These are phyloP conservation scores for Scaptomyza graminum DNA, from an alignment of 1,140 invertebrate species.

Conservation along the genomic window DNA sequence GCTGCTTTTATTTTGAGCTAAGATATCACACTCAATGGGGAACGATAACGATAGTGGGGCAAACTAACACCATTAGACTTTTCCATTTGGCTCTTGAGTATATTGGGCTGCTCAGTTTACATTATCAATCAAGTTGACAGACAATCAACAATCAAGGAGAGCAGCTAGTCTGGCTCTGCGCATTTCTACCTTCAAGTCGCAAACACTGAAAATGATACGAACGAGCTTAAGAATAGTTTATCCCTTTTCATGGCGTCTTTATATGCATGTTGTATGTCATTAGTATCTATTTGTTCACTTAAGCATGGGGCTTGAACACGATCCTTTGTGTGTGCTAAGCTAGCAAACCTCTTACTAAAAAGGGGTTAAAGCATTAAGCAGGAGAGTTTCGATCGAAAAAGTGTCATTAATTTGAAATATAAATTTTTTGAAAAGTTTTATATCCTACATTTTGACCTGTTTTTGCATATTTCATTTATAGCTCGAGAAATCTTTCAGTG, in stretches of 20 bases:
- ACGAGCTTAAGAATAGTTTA: conserved; percentile 27
- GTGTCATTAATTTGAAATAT: too few species aligned
- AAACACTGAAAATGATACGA: conserved; percentile 56
- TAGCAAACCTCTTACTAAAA: conserved; percentile 9
- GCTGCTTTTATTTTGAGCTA: conserved; percentile 49
- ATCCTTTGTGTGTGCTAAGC: conserved; percentile 65
- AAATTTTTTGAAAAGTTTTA: too few species aligned
- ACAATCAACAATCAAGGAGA: conserved; percentile 55
- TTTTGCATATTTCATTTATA: too few species aligned
- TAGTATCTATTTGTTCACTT: conserved; percentile 45
- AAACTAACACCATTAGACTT: not conserved
- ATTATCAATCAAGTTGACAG: conserved; percentile 78
- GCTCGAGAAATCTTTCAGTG: too few species aligned
- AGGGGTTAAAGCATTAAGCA: not conserved
- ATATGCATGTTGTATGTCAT: conserved; percentile 25
- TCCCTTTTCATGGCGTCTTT: conserved; percentile 2
- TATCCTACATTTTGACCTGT: too few species aligned
- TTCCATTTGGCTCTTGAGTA: conserved; percentile 21
- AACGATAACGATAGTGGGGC: conserved; percentile 53
- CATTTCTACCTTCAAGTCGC: conserved; percentile 53
- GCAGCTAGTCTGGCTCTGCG: conserved; percentile 15
- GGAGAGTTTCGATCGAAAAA: too few species aligned
- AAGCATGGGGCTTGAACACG: conserved; percentile 59
- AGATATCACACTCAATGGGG: conserved; percentile 58
- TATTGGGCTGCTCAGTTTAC: conserved; percentile 63